Base-by-base conservation (phyloP, 2,113 vertebrate genomes). In the Leucopsar rothschildi region DNA sequence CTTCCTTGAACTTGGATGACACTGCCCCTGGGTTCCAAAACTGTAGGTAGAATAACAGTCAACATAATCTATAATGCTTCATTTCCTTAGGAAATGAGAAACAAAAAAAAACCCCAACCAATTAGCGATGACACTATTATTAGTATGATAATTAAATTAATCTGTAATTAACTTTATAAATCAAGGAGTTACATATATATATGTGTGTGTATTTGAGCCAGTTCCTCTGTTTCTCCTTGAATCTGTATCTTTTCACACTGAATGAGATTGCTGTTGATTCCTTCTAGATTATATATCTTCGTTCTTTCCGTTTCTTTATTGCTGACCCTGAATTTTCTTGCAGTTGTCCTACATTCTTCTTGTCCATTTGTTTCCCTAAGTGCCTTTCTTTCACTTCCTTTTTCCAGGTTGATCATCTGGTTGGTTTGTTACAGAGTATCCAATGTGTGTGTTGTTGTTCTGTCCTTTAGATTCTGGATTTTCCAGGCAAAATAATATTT, bases 101-200 rank as follows among this genome's bases (percentile, higher is more conserved):
- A 89, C 49, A 81, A 70, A 82, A 44, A 44, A 81, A 80, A 80
- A 21, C 37, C 37, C 37, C 8, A n/a, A 22, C 12, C 55, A 82
- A 10, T 89, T 84, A 56, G 31, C 0, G 0, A 11, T 78, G 28
- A 72, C 42, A 20, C 39, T 82, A 7, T 77, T 83, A 76, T 49
- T 92, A 83, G 23, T 40, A 29, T 22, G 39, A 15, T 57, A 82
- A 87, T 93, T 91, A 91, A 82, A 87, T 93, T 91, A 91, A 64
- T 85, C 75, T 70, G 45, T 88, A 87, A 90, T 94, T 95, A 79
- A 60, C 39, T 71, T 91, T 79, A 24, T 19, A 59, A 55, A 77
- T 80, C 23, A 59, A 91, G 49, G 45, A 77, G 31, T 47, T 53
- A 6, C 23, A 17, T 60, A 39, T 19, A 17, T 37, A 5, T 37